phyloP scores from a whole-genome alignment of 2,113 vertebrate genomes.

The Petromus typicus region DNA sequence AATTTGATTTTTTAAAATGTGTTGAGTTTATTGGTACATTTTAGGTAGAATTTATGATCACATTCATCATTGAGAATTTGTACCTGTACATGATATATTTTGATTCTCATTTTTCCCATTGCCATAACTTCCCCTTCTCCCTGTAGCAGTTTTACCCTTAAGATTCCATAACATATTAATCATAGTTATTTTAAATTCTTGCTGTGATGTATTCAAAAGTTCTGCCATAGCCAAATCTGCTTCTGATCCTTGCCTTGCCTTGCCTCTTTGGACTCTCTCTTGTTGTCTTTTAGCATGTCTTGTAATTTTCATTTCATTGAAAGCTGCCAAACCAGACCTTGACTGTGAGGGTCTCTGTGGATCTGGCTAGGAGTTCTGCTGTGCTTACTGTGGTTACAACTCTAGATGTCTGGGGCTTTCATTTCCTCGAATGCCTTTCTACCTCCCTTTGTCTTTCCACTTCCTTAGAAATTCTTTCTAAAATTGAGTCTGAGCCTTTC shows the following conservation, averaged over 20 bases:
- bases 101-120: too few species aligned
- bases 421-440: background rate
- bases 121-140: too few species aligned
- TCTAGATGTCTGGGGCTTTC: background rate
- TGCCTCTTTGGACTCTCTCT: background rate
- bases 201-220: background rate
- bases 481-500: background rate
- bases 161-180: background rate
- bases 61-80: too few species aligned
- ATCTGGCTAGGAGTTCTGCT: background rate
- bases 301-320: background rate
- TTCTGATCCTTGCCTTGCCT: background rate
- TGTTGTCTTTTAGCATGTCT: background rate
- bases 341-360: background rate
- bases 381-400: background rate
- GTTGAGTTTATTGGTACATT: too few species aligned
- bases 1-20: too few species aligned
- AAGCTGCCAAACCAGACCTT: background rate
- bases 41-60: too few species aligned
- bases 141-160: background rate
- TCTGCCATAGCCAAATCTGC: background rate
- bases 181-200: constrained; percentile 17
- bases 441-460: background rate
- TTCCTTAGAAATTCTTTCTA: background rate
- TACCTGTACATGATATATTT: too few species aligned